phyloP scores from a whole-genome alignment of 2,113 vertebrate species.

The Salvator merianae region DNA sequence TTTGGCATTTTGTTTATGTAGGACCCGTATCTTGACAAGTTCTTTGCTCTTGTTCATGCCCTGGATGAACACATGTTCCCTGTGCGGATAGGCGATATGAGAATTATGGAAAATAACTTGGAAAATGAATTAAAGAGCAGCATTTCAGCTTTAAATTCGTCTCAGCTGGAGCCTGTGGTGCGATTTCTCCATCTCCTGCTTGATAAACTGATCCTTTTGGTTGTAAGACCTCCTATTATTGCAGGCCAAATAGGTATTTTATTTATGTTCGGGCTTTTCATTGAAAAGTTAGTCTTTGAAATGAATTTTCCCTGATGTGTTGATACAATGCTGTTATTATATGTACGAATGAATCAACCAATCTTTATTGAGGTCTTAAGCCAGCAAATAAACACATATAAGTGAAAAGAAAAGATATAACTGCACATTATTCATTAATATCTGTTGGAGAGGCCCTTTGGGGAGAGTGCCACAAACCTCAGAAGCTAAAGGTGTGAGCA shows the following conservation, averaged over 20 bases:
- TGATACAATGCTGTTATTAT: neutral
- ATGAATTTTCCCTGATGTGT: neutral
- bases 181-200: constrained; percentile 97
- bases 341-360: too few species aligned
- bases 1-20: constrained; percentile 58
- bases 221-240: constrained; percentile 95
- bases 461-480: too few species aligned
- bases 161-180: constrained; percentile 94
- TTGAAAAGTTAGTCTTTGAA: neutral
- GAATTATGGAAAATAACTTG: constrained; percentile 98
- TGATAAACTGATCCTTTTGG: constrained; percentile 95
- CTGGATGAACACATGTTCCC: constrained; percentile 99
- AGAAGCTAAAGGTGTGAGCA: too few species aligned
- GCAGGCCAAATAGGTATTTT: constrained; percentile 96
- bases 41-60: constrained; percentile 96
- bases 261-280: constrained; percentile 41
- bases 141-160: constrained; percentile 91
- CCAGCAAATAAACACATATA: too few species aligned
- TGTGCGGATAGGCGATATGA: constrained; percentile 95
- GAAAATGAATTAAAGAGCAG: constrained; percentile 95
- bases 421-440: too few species aligned
- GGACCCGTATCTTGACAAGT: constrained; percentile 98
- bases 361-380: too few species aligned
- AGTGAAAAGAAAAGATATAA: too few species aligned
- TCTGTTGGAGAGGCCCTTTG: too few species aligned